Conservation (phyloP, 2,113 vertebrate species). For the Andinoacara biseriatus region DNA sequence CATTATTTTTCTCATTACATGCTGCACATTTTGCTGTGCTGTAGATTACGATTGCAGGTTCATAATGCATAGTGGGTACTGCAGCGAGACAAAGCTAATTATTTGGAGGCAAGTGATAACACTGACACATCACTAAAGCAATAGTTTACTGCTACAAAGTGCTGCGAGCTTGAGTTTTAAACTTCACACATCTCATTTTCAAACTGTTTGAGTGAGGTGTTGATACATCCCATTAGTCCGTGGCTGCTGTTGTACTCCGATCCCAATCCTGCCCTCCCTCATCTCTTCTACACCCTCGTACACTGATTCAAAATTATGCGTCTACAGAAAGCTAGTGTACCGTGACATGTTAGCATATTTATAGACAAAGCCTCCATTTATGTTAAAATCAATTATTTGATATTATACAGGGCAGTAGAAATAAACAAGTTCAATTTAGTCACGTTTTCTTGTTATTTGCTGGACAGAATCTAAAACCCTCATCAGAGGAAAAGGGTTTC, state of each 20-base stretch:
- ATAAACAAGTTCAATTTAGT: fast-evolving
- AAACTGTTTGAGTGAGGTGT: slow-evolving; percentile 40
- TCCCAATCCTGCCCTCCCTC: neutral
- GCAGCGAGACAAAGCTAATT: slow-evolving; percentile 67
- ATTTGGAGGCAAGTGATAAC: slow-evolving; percentile 57
- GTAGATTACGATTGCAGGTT: slow-evolving; percentile 42
- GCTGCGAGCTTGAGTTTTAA: slow-evolving; percentile 50
- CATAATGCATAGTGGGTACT: slow-evolving; percentile 45
- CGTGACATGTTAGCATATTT: slow-evolving; percentile 71
- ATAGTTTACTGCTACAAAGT: slow-evolving; percentile 40
- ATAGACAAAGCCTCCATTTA: slow-evolving; percentile 20
- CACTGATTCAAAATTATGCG: slow-evolving; percentile 33
- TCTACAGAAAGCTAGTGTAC: slow-evolving; percentile 52
- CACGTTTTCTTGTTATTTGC: neutral
- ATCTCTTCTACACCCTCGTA: neutral
- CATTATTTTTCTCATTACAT: slow-evolving; percentile 51
- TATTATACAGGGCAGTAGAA: neutral
- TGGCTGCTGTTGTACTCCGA: slow-evolving; percentile 13
- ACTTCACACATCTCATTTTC: slow-evolving; percentile 46
- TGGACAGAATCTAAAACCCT: neutral
- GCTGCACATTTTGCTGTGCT: slow-evolving; percentile 42
- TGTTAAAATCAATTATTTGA: neutral
- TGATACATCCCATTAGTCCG: slow-evolving; percentile 69
- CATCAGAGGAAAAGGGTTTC: neutral
- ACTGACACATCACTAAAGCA: slow-evolving; percentile 67